These are phyloP conservation scores for Gavialis gangeticus DNA, from an alignment of 2,113 vertebrate genomes.

Conservation along the genomic window DNA sequence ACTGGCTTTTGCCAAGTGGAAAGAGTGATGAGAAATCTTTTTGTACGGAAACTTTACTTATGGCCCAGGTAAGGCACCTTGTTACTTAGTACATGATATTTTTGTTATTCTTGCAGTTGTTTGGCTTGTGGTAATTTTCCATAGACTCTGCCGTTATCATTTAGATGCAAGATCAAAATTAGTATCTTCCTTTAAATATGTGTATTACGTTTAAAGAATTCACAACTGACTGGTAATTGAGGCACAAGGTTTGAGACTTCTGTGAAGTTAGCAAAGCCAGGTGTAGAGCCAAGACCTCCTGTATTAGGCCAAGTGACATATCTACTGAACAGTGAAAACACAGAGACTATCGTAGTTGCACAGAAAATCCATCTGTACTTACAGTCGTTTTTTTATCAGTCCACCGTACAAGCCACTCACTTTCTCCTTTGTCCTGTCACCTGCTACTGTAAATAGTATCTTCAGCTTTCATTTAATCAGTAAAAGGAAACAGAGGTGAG, in stretches of 20 bases:
- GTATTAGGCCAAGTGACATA: background rate
- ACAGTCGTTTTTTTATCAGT: background rate
- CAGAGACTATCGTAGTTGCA: background rate
- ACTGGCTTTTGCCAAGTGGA: slow-evolving; percentile 97
- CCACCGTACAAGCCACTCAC: background rate
- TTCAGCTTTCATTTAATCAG: background rate
- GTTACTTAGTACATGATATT: background rate
- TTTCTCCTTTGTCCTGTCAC: background rate
- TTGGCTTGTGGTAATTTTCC: background rate
- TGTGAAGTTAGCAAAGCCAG: background rate
- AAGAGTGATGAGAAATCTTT: slow-evolving; percentile 97
- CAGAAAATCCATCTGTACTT: background rate
- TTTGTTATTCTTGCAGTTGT: background rate
- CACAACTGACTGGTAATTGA: background rate
- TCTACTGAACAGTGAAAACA: background rate
- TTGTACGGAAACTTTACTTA: slow-evolving; percentile 94
- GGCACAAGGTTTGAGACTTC: background rate
- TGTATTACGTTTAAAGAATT: background rate
- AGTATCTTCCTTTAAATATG: background rate
- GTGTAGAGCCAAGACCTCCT: background rate
- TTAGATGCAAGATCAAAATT: background rate
- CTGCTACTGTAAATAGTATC: background rate
- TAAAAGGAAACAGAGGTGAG: background rate
- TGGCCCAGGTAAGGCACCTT: slow-evolving; percentile 90
- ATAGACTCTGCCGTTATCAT: background rate